Percentiles rank a stretch among this genome's conserved stretches.
Evolutionary conservation across 1,140 invertebrate genomes (phyloP).

Genomic region (Subanguina moxae): DNA sequence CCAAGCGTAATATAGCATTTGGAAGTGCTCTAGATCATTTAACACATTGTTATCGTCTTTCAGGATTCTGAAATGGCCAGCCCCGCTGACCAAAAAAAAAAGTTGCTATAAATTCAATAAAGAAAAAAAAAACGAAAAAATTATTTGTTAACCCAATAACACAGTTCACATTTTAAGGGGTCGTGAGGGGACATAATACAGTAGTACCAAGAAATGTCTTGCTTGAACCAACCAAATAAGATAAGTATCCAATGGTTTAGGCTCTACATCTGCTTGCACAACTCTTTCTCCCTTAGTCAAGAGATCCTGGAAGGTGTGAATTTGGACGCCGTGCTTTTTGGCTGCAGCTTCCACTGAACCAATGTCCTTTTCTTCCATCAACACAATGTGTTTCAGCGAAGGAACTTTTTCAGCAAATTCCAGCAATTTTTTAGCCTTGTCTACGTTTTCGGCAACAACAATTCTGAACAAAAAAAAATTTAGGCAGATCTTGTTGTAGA

Average conservation of each 20-base stretch:
- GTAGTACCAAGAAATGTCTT: no score
- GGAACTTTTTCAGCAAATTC: conserved; percentile 17
- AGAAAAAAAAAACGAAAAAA: no score
- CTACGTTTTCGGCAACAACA: conserved; percentile 34
- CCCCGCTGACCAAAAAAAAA: no score
- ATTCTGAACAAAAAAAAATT: conserved; percentile 13
- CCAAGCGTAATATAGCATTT: no score
- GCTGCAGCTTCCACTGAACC: conserved; percentile 5
- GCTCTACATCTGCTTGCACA: conserved; percentile 63
- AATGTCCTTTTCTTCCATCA: conserved; percentile 24
- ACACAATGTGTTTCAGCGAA: conserved; percentile 36
- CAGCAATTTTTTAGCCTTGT: conserved; percentile 42
- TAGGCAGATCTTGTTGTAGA: not conserved
- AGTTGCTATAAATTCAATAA: no score
- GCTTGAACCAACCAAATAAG: conserved; percentile 81
- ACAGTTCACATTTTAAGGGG: no score
- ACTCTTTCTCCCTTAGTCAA: conserved; percentile 5
- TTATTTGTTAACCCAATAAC: no score
- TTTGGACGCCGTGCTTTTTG: conserved; percentile 6
- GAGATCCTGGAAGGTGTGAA: conserved; percentile 36
- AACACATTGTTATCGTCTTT: no score
- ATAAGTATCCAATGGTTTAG: conserved; percentile 76
- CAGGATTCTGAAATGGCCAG: no score
- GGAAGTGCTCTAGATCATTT: no score
- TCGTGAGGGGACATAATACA: no score